Base-by-base conservation (phyloP, 2,888 invertebrate genomes). In the Myopa tessellatipennis region DNA sequence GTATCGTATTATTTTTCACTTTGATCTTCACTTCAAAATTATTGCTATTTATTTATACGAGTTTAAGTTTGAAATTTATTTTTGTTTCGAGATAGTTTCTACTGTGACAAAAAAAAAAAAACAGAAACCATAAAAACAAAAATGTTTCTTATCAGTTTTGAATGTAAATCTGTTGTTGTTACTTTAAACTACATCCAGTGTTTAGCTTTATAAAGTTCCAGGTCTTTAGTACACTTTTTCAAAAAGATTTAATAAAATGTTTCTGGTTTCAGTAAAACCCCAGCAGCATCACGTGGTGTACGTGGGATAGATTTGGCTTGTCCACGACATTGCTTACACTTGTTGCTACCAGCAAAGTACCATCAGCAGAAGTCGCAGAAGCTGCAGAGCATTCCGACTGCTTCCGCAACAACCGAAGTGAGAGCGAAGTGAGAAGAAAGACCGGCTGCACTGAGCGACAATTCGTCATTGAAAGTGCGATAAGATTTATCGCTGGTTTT, bases 401-500 rank as follows among this genome's bases (percentile, higher is more conserved):
- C 70, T 4, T 52, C 52, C 70, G 36, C 70, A n/a, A 18, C 16
- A 45, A n/a, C 45, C 61, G 40, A 63, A 61, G 73, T 14, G 61
- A 40, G 45, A 4, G 16, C 45, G 4, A 0, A 60, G 55, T 4
- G 34, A 65, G 63, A 65, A 5, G 72, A 65, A 74, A 61, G 55
- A 58, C 76, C 74, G 74, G 74, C 67, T 69, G 61, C 76, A 60
- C 60, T 36, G 77, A 60, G 60, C 75, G 69, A 38, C 63, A 74
- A 76, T 65, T 73, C 73, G 77, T 50, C 76, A 77, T 74, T 73
- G 74, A 60, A 70, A 69, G 77, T 71, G 78, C 82, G 86, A 87
- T 87, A 87, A 83, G 83, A 81, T 84, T 86, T 87, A 87, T 87
- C 88, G 85, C 85, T 81, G 80, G 82, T 82, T 83, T 74, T 77